Evolutionary conservation across 53 echinoderm and acorn worm genomes (phyloP).

Genomic region (Luidia sarsii): DNA sequence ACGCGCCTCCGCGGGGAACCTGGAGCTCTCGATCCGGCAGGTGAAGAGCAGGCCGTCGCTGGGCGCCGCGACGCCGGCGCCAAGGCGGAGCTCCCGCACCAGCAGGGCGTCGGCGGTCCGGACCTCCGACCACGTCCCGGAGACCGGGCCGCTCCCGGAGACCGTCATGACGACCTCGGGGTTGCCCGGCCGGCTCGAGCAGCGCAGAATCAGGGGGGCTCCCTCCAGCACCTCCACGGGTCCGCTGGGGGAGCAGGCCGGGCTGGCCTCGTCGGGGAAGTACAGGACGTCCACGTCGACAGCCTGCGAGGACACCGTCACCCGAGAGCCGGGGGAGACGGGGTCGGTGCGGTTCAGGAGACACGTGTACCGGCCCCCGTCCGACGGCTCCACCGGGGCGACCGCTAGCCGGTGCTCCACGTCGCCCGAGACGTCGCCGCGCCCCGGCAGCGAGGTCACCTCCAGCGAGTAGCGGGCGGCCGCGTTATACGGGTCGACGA

Average conservation of each 20-base stretch:
- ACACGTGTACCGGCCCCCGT: constrained; percentile 4
- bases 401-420: background rate
- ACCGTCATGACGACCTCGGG: constrained; percentile 4
- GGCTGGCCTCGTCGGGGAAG: constrained; percentile 31
- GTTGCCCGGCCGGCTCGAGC: constrained; percentile 17
- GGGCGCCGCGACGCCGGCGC: background rate
- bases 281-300: constrained; percentile 18
- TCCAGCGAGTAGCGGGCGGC: background rate
- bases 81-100: constrained; percentile 1
- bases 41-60: constrained; percentile 8
- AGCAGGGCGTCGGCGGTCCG: constrained; percentile 2
- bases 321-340: background rate
- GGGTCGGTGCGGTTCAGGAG: background rate
- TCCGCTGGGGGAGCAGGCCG: constrained; percentile 23
- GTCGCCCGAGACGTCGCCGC: background rate
- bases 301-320: background rate
- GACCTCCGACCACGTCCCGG: background rate
- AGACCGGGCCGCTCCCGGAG: background rate
- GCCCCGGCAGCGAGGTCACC: background rate
- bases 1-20: background rate
- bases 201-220: background rate
- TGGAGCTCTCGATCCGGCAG: background rate
- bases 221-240: background rate
- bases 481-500: constrained; percentile 6
- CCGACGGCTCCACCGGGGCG: background rate